Percentiles rank a stretch among this genome's conserved stretches.
These are phyloP conservation scores for Gastracanthus pulcherrimus DNA, from an alignment of 2,888 invertebrate genomes.

Conservation along the genomic window DNA sequence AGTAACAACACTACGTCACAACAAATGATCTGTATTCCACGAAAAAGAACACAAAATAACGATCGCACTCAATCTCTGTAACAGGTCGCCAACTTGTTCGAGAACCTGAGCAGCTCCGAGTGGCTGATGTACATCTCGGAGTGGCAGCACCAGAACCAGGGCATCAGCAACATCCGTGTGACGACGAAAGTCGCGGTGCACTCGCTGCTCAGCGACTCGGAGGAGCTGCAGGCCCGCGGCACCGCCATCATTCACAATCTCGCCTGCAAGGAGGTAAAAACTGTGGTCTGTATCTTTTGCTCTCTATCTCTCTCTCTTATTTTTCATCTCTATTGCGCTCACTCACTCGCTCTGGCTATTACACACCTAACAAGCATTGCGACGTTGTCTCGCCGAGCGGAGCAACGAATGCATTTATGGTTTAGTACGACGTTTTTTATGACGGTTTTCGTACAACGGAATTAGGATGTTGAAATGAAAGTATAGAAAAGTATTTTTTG, in stretches of 20 bases:
- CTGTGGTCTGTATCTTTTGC: constrained; percentile 91
- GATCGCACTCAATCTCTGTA: too few species aligned
- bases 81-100: constrained; percentile 94
- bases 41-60: too few species aligned
- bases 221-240: constrained; percentile 87
- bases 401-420: too few species aligned
- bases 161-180: constrained; percentile 91
- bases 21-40: too few species aligned
- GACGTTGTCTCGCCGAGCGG: neutral
- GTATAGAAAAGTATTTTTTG: too few species aligned
- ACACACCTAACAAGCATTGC: neutral
- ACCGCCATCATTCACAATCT: constrained; percentile 93
- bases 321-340: neutral
- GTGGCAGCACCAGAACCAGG: constrained; percentile 88
- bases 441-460: too few species aligned
- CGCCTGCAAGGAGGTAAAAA: constrained; percentile 97
- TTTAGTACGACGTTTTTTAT: too few species aligned
- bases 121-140: constrained; percentile 97
- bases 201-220: constrained; percentile 86
- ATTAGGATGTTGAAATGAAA: too few species aligned
- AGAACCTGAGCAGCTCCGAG: constrained; percentile 92
- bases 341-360: neutral
- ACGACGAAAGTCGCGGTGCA: constrained; percentile 95
- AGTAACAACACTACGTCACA: too few species aligned
- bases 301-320: constrained; percentile 38